Evolutionary conservation across 2,797 vertebrate genomes (phyloP), one percentile per base, ranked within the genome.

Genomic region (Danio choprae): DNA sequence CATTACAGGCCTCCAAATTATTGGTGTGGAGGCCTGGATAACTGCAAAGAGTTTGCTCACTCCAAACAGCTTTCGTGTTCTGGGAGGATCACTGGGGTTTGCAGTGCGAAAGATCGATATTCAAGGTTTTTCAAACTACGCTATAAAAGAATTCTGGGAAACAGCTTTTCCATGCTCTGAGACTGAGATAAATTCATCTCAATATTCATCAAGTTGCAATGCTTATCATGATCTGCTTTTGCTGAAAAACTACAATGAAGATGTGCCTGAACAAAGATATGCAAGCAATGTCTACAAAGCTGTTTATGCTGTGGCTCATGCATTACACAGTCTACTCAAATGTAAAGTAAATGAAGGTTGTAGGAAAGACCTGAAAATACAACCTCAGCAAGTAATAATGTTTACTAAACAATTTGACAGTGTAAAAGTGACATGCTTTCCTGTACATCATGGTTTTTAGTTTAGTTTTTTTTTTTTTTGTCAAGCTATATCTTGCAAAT

Each of bases 21-120:
- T 94, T 6, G 93, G 92, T 3, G 93, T 93, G 67, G 91, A 94
- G 84, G 90, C 87, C 59, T 94, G 93, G 92, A 93, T 93, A 77
- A 92, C 92, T 11, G 90, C 93, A 1, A 83, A 92, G 79, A 91
- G 89, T 80, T 89, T 93, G 1, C 82, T 92, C 41, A 93, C 90
- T 38, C 89, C 91, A 6, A 87, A 84, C 29, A 93, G 89, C 81
- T 92, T 90, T 16, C 80, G 67, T n/a, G 85, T 93, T 6, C 77
- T 94, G 12, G 88, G 90, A 64, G 93, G 93, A 3, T 87, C 93
- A 9, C 83, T 94, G 6, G 93, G 92, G 4, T 91, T 93, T 71
- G 91, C 92, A 38, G 89, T 94, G 6, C 88, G 85, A 80, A 93
- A 92, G 79, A 74, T 87, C 10, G 88, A 90, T 18, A 88, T 94